These are phyloP conservation scores for Madoqua kirkii DNA, from an alignment of 2,113 vertebrate species.

Conservation along the genomic window DNA sequence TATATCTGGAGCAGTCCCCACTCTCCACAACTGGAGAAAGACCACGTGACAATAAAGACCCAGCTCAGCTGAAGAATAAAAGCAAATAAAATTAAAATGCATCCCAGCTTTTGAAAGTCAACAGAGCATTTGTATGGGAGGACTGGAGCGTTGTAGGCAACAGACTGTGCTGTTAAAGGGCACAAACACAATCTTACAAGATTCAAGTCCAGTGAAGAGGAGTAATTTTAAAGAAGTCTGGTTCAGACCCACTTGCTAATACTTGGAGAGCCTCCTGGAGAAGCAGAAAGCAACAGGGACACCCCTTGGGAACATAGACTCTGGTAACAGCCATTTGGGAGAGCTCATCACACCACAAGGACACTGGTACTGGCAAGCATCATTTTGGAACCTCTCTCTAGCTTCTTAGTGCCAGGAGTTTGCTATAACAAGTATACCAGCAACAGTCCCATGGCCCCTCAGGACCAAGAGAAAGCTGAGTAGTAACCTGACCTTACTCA, in stretches of 20 bases:
- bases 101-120: neutral
- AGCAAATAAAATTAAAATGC: neutral
- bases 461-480: neutral
- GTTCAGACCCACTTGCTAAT: neutral
- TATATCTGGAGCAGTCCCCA: neutral
- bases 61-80: neutral
- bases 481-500: neutral
- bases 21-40: neutral
- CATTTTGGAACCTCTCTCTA: neutral
- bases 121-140: neutral
- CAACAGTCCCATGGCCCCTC: neutral
- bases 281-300: neutral
- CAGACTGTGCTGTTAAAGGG: neutral
- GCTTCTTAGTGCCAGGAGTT: neutral
- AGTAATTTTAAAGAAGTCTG: neutral
- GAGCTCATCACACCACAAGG: neutral
- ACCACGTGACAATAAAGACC: neutral
- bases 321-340: neutral
- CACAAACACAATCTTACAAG: neutral
- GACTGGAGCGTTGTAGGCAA: neutral
- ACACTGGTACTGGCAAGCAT: neutral
- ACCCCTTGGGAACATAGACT: neutral
- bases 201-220: neutral
- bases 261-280: neutral
- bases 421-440: neutral